Evolutionary conservation across 2,113 vertebrate genomes (phyloP).

Genomic region (Gobio gobio): DNA sequence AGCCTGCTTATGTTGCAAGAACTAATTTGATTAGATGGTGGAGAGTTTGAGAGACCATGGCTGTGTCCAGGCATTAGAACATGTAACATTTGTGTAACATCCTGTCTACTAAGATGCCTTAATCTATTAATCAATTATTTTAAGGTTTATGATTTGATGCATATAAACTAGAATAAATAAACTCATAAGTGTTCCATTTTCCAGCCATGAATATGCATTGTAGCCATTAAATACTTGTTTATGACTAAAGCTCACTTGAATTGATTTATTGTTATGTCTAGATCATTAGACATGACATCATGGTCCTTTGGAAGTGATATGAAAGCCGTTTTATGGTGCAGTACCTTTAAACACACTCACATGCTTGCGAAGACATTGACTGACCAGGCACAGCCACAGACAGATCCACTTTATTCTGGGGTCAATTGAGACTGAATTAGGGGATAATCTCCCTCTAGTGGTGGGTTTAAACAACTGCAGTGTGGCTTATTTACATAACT

Average conservation of each 20-base stretch:
- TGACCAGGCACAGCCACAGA: not conserved
- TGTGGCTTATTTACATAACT: slow-evolving; percentile 26
- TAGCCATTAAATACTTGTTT: not conserved
- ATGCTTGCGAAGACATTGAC: not conserved
- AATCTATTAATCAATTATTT: not conserved
- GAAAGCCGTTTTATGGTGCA: not conserved
- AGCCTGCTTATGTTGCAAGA: not conserved
- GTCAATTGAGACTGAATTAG: not conserved
- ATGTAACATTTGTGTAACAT: not conserved
- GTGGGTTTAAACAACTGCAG: not conserved
- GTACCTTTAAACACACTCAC: not conserved
- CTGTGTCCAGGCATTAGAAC: not conserved
- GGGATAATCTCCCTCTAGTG: slow-evolving; percentile 27
- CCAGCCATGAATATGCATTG: not conserved
- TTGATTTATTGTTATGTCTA: not conserved
- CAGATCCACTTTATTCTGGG: not conserved
- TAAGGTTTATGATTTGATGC: not conserved
- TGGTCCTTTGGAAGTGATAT: not conserved
- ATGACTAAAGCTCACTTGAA: not conserved
- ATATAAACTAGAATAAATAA: not conserved
- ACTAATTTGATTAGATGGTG: not conserved
- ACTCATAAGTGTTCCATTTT: not conserved
- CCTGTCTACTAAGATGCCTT: slow-evolving; percentile 3
- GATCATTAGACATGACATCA: not conserved
- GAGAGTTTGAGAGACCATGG: not conserved